Evolutionary conservation across 2,113 vertebrate genomes (phyloP).

Genomic region (Pholis gunnellus): DNA sequence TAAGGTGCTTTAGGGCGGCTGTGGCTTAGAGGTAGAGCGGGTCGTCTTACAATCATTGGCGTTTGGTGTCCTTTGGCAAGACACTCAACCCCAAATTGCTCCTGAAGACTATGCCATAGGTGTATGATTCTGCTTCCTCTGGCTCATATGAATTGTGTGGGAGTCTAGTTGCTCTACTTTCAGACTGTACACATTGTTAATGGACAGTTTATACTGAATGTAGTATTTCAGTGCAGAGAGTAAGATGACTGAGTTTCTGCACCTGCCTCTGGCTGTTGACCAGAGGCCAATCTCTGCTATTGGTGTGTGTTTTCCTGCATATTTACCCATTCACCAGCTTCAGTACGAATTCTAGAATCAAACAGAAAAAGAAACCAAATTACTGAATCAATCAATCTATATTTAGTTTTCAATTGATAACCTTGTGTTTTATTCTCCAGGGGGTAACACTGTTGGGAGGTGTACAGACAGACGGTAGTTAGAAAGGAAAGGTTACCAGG

Average conservation of each 20-base stretch:
- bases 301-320: conserved; percentile 11
- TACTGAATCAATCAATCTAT: neutral
- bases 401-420: neutral
- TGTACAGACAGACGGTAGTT: conserved; percentile 9
- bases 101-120: too few species aligned
- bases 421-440: neutral
- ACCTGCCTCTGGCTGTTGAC: conserved; percentile 5
- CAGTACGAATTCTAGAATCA: neutral
- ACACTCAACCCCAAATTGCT: too few species aligned
- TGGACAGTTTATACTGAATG: conserved; percentile 4
- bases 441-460: neutral
- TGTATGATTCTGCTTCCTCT: neutral
- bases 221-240: neutral
- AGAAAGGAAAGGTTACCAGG: conserved; percentile 6
- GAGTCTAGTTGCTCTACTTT: conserved; percentile 1
- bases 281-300: neutral
- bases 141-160: conserved; percentile 1
- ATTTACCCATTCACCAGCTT: neutral
- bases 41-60: too few species aligned
- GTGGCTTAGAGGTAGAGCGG: too few species aligned
- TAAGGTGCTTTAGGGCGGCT: too few species aligned
- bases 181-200: neutral
- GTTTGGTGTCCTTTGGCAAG: too few species aligned
- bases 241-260: conserved; percentile 3
- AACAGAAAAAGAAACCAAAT: neutral